phyloP scores from a whole-genome alignment of 2,888 invertebrate genomes.

The Catocala fraxini region DNA sequence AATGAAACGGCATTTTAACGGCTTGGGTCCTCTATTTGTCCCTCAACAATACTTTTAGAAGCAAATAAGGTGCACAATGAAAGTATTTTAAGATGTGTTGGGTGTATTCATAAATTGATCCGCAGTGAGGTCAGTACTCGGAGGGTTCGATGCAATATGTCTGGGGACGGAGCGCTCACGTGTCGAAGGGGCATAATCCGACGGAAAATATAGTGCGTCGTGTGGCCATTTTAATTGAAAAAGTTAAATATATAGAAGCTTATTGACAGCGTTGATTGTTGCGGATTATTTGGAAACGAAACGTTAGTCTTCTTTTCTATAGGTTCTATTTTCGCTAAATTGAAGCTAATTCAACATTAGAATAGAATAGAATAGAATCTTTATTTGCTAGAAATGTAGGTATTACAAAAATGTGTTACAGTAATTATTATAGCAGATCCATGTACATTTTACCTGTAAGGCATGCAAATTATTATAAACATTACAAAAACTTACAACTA shows the following conservation, averaged over 20 bases:
- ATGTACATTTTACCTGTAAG: no score
- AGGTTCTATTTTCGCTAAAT: no score
- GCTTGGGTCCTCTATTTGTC: conserved; percentile 9
- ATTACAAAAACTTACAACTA: no score
- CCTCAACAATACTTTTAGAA: conserved; percentile 15
- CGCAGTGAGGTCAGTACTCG: conserved; percentile 73
- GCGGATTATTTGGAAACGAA: background rate
- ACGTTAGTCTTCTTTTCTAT: no score
- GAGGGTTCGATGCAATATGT: conserved; percentile 77
- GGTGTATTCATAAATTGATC: conserved; percentile 79
- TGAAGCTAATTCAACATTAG: no score
- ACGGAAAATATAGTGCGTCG: conserved; percentile 71
- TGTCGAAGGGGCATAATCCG: conserved; percentile 83
- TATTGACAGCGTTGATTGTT: conserved; percentile 6
- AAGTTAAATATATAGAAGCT: conserved; percentile 64
- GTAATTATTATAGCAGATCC: no score
- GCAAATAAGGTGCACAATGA: conserved; percentile 33
- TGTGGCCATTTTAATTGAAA: conserved; percentile 80
- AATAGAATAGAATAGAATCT: no score
- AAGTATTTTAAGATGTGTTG: conserved; percentile 54
- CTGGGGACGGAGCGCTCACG: conserved; percentile 70
- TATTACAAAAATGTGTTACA: no score
- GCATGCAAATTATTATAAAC: no score
- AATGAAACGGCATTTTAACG: background rate
- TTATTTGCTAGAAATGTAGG: no score